Conservation (phyloP, 2,888 invertebrate genomes). For the Papilio demoleus region DNA sequence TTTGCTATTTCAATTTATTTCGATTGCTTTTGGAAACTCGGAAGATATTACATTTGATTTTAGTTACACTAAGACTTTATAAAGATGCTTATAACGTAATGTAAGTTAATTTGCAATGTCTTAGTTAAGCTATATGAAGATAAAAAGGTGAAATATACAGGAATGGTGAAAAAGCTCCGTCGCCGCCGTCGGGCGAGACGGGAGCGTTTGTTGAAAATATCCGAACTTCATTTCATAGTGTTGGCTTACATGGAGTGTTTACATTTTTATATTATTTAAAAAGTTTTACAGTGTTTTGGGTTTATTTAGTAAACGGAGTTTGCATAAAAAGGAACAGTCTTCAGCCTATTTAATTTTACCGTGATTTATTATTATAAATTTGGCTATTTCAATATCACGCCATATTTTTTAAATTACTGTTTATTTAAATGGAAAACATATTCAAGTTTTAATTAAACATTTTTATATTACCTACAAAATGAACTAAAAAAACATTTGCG, state of each 20-base stretch:
- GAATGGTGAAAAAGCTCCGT: constrained; percentile 59
- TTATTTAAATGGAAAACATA: too few relatives aligned
- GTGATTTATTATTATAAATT: too few relatives aligned
- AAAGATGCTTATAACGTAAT: too few relatives aligned
- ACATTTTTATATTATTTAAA: not conserved
- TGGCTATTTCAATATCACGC: too few relatives aligned
- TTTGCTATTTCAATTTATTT: constrained; percentile 35
- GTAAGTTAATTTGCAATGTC: too few relatives aligned
- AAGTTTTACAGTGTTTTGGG: not conserved
- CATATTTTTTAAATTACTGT: too few relatives aligned
- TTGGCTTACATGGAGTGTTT: constrained; percentile 49
- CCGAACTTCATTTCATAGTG: constrained; percentile 53
- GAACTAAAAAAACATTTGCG: not conserved
- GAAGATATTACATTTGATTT: too few relatives aligned
- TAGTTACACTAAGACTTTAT: too few relatives aligned
- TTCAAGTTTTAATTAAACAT: not conserved
- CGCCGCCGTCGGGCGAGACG: constrained; percentile 62
- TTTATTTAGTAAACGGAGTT: not conserved
- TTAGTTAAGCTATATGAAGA: constrained; percentile 49
- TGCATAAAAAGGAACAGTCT: not conserved
- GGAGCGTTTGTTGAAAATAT: constrained; percentile 67
- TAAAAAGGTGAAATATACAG: constrained; percentile 49
- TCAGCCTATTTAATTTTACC: too few relatives aligned
- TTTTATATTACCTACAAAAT: not conserved
- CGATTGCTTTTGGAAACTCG: too few relatives aligned